Evolutionary conservation across 1,140 invertebrate species (phyloP), one percentile per base, ranked within the genome.

Genomic region (Drosophila rhopaloa): DNA sequence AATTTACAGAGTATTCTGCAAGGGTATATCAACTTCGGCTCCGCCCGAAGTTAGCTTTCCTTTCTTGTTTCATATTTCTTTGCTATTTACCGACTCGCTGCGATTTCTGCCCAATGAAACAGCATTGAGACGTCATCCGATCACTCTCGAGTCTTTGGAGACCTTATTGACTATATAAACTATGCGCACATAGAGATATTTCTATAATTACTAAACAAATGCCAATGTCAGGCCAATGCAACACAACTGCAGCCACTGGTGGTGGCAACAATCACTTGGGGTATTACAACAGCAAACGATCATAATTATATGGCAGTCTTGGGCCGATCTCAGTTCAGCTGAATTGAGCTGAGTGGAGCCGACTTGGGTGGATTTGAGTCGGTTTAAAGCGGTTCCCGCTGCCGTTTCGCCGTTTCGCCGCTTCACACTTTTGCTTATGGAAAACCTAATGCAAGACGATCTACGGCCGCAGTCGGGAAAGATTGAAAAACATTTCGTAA

Each of bases 401-500:
- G 41, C 56, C 53, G 65, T 72, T 53, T 38, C 63, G 41, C 56
- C 53, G 65, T 72, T 53, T 38, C 63, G 58, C 65, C 62, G 75
- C 56, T 86, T 86, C 79, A 88, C 82, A 86, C 82, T 88, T 85
- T 86, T 78, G 82, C 63, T 71, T 56, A 71, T 79, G 70, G 70
- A 88, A 81, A 86, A 88, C 50, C 65, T 57, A 76, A 83, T 70
- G 60, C 79, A 73, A 82, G 55, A 62, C 63, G 58, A 61, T 55
- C 57, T 29, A 35, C 48, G 40, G 24, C 61, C 40, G 41, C 35
- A 55, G 37, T 5, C 43, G 47, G 14, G 43, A 29, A 72, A 60
- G 67, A 88, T 86, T 88, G 83, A 88, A 86, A 86, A 88, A 68
- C 83, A 86, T 86, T 86, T 83, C 79, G 60, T 76, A 80, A 86